Evolutionary conservation across 2,113 vertebrate species (phyloP).

Genomic region (Chionomys nivalis): DNA sequence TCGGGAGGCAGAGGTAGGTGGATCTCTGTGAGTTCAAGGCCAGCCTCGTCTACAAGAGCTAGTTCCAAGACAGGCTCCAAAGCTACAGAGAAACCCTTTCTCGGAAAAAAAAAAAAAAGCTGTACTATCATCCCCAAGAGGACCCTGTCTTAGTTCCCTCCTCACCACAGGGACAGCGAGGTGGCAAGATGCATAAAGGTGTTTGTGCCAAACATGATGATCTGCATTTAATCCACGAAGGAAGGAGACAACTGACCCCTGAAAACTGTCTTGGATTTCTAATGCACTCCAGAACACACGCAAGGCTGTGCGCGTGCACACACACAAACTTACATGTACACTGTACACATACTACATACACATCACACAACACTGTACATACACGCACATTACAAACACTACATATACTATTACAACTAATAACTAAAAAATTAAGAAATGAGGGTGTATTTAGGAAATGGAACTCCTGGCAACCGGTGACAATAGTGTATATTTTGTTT

Average conservation of each 20-base stretch:
- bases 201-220: no score
- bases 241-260: not conserved
- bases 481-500: not conserved
- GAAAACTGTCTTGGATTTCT: not conserved
- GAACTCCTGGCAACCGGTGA: not conserved
- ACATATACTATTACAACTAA: not conserved
- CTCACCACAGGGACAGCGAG: no score
- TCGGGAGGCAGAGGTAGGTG: no score
- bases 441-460: not conserved
- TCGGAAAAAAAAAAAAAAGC: not conserved
- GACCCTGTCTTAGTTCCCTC: not conserved
- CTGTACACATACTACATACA: not conserved
- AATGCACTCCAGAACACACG: not conserved
- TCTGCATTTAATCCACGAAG: not conserved
- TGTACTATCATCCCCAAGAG: not conserved
- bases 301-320: not conserved
- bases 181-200: no score
- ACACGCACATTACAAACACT: not conserved
- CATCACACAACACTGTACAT: not conserved
- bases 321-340: not conserved
- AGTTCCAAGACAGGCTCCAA: no score
- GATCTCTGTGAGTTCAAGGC: no score
- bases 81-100: no score
- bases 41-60: no score
- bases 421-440: not conserved